Base-by-base conservation (phyloP, 2,888 invertebrate genomes). In the Drosophila anomalipes region DNA sequence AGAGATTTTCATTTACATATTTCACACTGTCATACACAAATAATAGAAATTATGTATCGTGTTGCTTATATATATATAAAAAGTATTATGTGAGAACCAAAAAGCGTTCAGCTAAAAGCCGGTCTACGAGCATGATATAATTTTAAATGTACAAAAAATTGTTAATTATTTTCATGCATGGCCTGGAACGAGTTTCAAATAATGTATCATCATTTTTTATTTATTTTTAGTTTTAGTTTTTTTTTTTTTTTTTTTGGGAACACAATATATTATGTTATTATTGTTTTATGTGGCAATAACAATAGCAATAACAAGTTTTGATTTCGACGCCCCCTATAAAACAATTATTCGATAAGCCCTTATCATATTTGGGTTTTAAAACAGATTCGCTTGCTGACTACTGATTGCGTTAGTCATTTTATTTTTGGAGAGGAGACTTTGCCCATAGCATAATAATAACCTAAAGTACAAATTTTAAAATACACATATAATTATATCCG, bases 301-400 rank as follows among this genome's bases (percentile, higher is more conserved):
- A 5, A 44, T 12, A 47, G 56, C 49, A 65, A 30, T 41, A 28
- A 60, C 28, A 54, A 65, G 47, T 53, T 54, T 61, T 70, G 44
- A 58, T 70, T 63, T 53, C 1, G 54, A 61, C 75, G 75, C 75
- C 75, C 61, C 73, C 33, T 44, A 32, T 39, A 10, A n/a, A 12
- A 26, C 7, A 44, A 62, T 28, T 10, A 16, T 22, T 49, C 26
- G 70, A 75, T 76, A 59, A 59, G 30, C 3, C 49, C 54, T 71
- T 71, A 80, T 76, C 71, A 32, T 22, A 19, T 52, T 37, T 32
- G 10, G 28, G 16, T 22, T 59, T 47, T 16, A 61, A 62, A 79
- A 52, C 26, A 66, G 16, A 41, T 64, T 41, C 32, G 33, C 66
- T 75, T 58, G 52, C 28, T 59, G 52, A 53, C 61, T 28, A 61